Conservation (phyloP, 2,888 invertebrate species). For the Acanthoscelides obtectus region DNA sequence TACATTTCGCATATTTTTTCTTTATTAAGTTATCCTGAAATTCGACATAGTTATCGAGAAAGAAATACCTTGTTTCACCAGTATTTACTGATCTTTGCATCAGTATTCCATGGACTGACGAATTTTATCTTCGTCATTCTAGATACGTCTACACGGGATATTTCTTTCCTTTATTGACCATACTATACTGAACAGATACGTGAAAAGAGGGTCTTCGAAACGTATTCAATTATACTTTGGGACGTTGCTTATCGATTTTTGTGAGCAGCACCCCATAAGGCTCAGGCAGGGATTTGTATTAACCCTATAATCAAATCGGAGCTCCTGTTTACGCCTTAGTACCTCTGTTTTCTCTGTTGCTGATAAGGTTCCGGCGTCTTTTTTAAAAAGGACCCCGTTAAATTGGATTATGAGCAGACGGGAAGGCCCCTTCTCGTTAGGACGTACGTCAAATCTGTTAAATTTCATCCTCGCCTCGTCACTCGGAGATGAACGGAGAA, state of each 20-base stretch:
- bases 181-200: background rate
- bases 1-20: too few species aligned
- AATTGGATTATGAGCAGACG: background rate
- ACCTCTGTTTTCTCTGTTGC: conserved; percentile 15
- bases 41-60: too few species aligned
- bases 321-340: conserved; percentile 23
- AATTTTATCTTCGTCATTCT: too few species aligned
- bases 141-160: too few species aligned
- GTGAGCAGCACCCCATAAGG: background rate
- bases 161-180: too few species aligned
- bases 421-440: background rate
- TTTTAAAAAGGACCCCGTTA: background rate
- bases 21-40: too few species aligned
- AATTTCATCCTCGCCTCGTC: background rate
- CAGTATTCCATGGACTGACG: too few species aligned
- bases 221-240: background rate
- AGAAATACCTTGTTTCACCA: too few species aligned
- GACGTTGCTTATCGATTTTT: background rate
- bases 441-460: background rate
- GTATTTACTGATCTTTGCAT: too few species aligned
- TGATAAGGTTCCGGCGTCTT: background rate
- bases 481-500: background rate
- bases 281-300: conserved; percentile 25
- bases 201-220: background rate
- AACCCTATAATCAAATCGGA: conserved; percentile 33